phyloP scores from a whole-genome alignment of 2,113 vertebrate genomes.

The Tamias sibiricus region DNA sequence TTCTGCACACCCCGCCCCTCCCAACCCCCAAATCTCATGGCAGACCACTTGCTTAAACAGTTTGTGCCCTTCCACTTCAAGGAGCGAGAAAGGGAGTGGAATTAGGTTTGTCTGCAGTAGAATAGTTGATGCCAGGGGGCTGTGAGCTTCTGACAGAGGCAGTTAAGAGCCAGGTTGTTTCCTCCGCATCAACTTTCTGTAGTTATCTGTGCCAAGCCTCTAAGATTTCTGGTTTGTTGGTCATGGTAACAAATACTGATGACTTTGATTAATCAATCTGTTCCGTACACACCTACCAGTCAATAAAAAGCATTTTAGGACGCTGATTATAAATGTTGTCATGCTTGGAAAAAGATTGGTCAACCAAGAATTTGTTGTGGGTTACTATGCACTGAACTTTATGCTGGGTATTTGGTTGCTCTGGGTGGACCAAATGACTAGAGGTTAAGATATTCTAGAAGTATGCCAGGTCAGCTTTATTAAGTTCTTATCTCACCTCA shows the following conservation, averaged over 20 bases:
- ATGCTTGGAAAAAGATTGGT: not conserved
- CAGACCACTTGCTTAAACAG: not conserved
- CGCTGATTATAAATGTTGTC: not conserved
- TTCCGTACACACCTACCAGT: not conserved
- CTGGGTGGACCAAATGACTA: not conserved
- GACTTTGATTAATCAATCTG: not conserved
- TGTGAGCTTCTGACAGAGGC: not conserved
- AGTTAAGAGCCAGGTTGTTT: not conserved
- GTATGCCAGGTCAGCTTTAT: not conserved
- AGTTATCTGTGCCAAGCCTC: not conserved
- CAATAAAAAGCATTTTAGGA: not conserved
- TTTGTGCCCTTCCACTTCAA: not conserved
- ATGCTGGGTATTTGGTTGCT: not conserved
- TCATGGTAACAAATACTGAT: constrained; percentile 3
- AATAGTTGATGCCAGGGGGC: not conserved
- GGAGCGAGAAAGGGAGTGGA: too few species aligned
- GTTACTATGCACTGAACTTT: not conserved
- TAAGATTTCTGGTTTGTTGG: not conserved
- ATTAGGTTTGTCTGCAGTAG: not conserved
- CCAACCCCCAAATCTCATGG: too few species aligned
- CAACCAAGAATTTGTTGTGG: not conserved
- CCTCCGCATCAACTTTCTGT: not conserved
- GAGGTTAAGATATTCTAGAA: not conserved
- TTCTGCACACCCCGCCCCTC: too few species aligned
- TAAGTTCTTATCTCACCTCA: not conserved